These are phyloP conservation scores for Stenichneumon culpator DNA, from an alignment of 2,888 invertebrate species.

Conservation along the genomic window DNA sequence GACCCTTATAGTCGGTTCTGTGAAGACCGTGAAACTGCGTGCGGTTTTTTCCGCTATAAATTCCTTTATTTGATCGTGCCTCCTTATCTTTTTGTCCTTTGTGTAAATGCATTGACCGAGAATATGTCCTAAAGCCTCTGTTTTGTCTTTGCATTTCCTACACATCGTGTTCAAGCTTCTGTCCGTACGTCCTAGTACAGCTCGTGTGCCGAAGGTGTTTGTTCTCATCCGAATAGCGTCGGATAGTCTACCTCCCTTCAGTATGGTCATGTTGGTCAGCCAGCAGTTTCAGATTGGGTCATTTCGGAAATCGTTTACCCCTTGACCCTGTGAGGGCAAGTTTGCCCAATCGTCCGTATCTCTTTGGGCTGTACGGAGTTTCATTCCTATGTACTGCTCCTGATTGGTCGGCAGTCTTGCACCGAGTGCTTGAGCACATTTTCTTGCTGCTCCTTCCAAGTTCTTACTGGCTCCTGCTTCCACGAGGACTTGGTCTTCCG, in stretches of 20 bases:
- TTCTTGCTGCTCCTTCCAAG: background rate
- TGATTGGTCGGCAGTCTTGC: background rate
- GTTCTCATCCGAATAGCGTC: conserved; percentile 62
- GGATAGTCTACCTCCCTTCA: conserved; percentile 11
- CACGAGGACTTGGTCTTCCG: background rate
- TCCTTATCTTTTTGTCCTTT: conserved; percentile 47
- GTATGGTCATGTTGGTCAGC: background rate
- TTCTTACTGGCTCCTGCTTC: background rate
- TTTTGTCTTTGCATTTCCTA: conserved; percentile 72
- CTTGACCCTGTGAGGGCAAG: conserved; percentile 15
- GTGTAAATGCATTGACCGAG: conserved; percentile 71
- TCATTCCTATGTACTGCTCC: background rate
- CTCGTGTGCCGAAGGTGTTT: conserved; percentile 59
- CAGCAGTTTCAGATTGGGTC: conserved; percentile 38
- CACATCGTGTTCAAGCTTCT: conserved; percentile 54
- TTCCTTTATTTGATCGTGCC: conserved; percentile 57
- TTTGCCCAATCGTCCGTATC: conserved; percentile 8
- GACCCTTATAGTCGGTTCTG: conserved; percentile 39
- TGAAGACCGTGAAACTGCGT: background rate
- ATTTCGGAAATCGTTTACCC: conserved; percentile 2
- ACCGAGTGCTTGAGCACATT: background rate
- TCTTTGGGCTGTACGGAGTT: background rate
- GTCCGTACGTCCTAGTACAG: conserved; percentile 14
- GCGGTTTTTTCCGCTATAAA: conserved; percentile 24
- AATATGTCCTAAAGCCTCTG: conserved; percentile 79